Base-by-base conservation (phyloP, 2,797 vertebrate genomes). In the Stomatorhinus walkeri region DNA sequence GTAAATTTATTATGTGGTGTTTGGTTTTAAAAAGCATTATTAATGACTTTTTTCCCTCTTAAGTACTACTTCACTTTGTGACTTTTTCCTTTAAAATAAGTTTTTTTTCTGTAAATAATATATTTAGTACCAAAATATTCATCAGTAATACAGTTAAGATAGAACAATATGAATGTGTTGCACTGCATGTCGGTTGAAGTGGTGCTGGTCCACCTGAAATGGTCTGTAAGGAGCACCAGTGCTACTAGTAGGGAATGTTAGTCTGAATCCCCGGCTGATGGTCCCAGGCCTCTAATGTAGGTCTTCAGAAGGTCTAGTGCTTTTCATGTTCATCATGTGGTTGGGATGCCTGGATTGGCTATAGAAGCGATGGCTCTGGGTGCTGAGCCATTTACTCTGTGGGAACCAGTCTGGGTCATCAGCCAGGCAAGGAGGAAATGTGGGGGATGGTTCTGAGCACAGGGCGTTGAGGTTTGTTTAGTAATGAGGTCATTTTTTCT, bases 401-500 rank as follows among this genome's bases (percentile, higher is more conserved):
- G 61, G 40, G 61, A 51, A 64, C 61, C 68, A 4, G 5, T 76
- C 22, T 79, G 76, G 64, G 28, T 79, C 76, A 79, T 79, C 6
- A 79, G 36, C 76, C 40, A 40, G 92, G 92, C 91, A 91, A 92
- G 90, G 91, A 89, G 87, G 90, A 81, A 92, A 91, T 87, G 91
- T 90, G 90, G 89, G 88, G 90, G 88, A 64, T 88, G 85, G 88
- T 91, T 89, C 85, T 88, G 88, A 91, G 91, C 89, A 64, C 89
- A 54, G 59, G 79, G 92, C 88, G 90, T 89, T 91, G 59, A 85
- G 92, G 91, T 92, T 92, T 92, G 93, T 93, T 93, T 92, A 90
- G 90, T 91, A 93, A 92, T 90, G 92, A 92, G 92, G 92, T 91
- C 91, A 91, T 88, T 91, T 91, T 91, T 24, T 92, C 92, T 91